phyloP scores from a whole-genome alignment of 2,797 vertebrate genomes.

The Tapirus indicus region DNA sequence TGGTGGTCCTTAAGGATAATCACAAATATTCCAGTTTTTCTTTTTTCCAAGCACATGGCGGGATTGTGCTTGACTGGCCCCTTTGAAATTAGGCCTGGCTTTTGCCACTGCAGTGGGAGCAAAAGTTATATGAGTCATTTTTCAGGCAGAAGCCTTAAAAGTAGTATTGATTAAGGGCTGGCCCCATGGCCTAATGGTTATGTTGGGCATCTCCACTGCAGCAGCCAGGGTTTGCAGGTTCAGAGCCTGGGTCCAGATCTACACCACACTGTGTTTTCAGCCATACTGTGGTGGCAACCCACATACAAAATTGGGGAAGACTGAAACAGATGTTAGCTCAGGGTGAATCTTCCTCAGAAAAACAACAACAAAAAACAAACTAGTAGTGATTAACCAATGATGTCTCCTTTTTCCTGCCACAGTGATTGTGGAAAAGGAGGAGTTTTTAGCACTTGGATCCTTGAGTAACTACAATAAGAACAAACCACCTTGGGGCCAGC shows the following conservation, averaged over 20 bases:
- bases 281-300: too few species aligned
- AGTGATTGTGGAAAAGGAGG: neutral
- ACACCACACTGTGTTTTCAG: too few species aligned
- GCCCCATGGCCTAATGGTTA: too few species aligned
- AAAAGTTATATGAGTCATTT: neutral
- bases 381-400: neutral
- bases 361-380: neutral
- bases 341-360: too few species aligned
- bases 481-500: too few species aligned
- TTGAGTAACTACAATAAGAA: neutral
- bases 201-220: too few species aligned
- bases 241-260: too few species aligned
- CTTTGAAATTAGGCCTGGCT: neutral
- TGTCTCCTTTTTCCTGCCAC: neutral
- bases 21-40: neutral
- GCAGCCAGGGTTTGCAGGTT: too few species aligned
- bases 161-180: neutral
- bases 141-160: neutral
- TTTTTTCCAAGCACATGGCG: neutral
- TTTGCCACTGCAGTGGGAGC: neutral
- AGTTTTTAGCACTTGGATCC: neutral
- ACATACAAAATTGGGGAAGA: too few species aligned
- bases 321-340: too few species aligned
- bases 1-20: neutral
- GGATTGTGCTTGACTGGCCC: rapidly evolving